Evolutionary conservation across 2,797 vertebrate species (phyloP).

Genomic region (Chloroceryle amazona): DNA sequence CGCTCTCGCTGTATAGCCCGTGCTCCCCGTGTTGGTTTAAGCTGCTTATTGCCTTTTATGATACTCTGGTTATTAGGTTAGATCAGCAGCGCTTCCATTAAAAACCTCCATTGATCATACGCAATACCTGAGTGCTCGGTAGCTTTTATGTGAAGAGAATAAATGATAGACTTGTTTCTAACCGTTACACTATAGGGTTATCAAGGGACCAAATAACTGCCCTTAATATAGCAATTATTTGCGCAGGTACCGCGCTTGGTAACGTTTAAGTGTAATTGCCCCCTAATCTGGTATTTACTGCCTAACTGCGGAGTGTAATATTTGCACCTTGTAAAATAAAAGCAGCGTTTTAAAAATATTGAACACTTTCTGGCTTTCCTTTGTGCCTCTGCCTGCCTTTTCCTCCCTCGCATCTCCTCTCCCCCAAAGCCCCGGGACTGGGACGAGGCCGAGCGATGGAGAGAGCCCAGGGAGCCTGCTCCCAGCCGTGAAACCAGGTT

Average conservation of each 20-base stretch:
- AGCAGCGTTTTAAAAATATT: slow-evolving; percentile 6
- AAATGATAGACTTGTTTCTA: slow-evolving; percentile 63
- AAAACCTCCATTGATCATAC: slow-evolving; percentile 51
- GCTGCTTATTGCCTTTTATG: slow-evolving; percentile 29
- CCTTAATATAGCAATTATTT: slow-evolving; percentile 67
- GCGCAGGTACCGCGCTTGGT: slow-evolving; percentile 25
- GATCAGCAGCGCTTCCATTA: neutral
- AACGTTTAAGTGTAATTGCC: slow-evolving; percentile 49
- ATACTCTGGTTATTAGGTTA: neutral
- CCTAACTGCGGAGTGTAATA: slow-evolving; percentile 27
- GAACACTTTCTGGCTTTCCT: slow-evolving; percentile 13
- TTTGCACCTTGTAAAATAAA: slow-evolving; percentile 70
- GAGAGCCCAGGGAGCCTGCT: neutral
- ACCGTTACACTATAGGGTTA: slow-evolving; percentile 63
- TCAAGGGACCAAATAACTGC: slow-evolving; percentile 64
- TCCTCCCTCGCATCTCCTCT: too few relatives aligned
- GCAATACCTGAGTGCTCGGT: slow-evolving; percentile 3
- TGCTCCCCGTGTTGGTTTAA: neutral
- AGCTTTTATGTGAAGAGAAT: slow-evolving; percentile 51
- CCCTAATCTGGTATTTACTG: slow-evolving; percentile 66
- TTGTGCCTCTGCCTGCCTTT: neutral
- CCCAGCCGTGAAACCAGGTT: neutral
- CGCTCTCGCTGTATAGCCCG: neutral
- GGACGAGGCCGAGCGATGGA: neutral
- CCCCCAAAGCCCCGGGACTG: neutral